Evolutionary conservation across 2,113 vertebrate genomes (phyloP).

Genomic region (Terrapene triunguis): DNA sequence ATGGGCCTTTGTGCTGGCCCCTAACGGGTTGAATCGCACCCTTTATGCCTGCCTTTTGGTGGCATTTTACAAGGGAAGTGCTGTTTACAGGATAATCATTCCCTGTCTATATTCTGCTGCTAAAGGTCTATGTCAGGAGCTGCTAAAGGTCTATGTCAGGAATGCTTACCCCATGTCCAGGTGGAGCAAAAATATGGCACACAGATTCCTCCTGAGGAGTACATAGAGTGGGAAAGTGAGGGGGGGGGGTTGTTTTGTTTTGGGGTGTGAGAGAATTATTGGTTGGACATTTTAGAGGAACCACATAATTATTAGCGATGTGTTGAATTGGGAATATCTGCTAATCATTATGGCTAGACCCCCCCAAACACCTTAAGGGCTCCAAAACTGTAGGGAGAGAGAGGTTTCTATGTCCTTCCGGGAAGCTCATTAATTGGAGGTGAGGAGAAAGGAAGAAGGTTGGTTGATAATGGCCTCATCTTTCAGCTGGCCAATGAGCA

Average conservation of each 20-base stretch:
- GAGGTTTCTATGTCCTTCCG: accelerated
- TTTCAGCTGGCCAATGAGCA: background rate
- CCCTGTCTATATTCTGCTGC: background rate
- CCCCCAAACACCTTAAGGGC: background rate
- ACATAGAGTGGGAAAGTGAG: background rate
- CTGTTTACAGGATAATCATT: background rate
- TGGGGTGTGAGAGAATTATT: background rate
- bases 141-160: background rate
- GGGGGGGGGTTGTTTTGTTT: background rate
- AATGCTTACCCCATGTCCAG: background rate
- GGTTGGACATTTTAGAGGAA: background rate
- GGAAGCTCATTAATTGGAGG: background rate
- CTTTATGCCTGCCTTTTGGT: background rate
- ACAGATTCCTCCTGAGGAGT: background rate
- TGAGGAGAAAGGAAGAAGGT: background rate
- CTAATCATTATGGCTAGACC: background rate
- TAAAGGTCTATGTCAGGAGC: background rate
- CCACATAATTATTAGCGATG: background rate
- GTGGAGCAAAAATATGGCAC: background rate
- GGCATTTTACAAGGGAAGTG: background rate
- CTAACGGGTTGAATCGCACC: background rate
- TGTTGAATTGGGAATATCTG: background rate
- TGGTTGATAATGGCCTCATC: background rate
- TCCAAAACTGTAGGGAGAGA: background rate
- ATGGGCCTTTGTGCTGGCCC: background rate